Base-by-base conservation (phyloP, 2,113 vertebrate genomes). In the Gallinago jamesoni region DNA sequence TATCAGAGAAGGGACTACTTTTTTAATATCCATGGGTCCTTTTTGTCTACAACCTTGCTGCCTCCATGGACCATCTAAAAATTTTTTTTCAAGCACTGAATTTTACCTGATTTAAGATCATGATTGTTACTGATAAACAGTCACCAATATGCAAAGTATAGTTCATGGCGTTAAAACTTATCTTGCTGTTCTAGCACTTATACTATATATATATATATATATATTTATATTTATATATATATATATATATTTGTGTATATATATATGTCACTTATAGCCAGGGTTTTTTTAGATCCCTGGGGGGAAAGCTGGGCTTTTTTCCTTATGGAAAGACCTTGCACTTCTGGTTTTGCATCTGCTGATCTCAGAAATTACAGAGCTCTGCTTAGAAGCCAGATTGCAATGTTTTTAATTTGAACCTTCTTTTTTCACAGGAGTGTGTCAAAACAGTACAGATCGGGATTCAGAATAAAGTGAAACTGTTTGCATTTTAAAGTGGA, bases 391-490 rank as follows among this genome's bases (percentile, higher is more conserved):
- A 64, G 35, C n/a, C 12, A 59, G 3, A 14, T 28, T 14, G 3
- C 5, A 55, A 9, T 23, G 8, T 5, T 35, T 62, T 47, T 39
- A 35, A 24, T 86, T 83, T 76, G 28, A 90, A 55, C 13, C 16
- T 64, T 89, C 7, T 1, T 48, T 89, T 64, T 66, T 12, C 14
- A 53, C 0, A 3, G 12, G 1, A 1, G 0, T 37, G 0, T 19
- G 45, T 24, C 37, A 37, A 77, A 88, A 74, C 4, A 1, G 4
- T 84, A 24, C 7, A 25, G 11, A 33, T 37, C n/a, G 79, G 12
- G 3, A 76, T 25, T 13, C 31, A 64, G 9, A 17, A 62, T 25
- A n/a, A 82, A 73, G 23, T 37, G 33, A 33, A 70, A 70, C 2
- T 23, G 8, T 21, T 57, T 43, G 3, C 41, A 67, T 63, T 70